These are phyloP conservation scores for Clostera curtula DNA, from an alignment of 2,888 invertebrate genomes.

Conservation along the genomic window DNA sequence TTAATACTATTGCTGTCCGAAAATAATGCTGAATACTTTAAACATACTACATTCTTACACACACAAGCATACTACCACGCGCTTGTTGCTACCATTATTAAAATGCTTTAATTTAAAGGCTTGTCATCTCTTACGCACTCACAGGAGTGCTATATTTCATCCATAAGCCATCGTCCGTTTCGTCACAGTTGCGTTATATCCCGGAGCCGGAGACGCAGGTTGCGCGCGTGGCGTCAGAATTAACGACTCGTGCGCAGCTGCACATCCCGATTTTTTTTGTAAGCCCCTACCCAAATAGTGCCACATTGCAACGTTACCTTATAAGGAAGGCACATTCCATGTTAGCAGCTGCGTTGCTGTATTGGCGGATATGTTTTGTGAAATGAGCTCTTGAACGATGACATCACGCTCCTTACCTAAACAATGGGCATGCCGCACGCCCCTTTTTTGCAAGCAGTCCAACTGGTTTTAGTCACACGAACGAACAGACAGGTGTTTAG, in stretches of 20 bases:
- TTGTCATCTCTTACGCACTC: no score
- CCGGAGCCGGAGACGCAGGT: conserved; percentile 14
- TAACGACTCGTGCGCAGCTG: conserved; percentile 34
- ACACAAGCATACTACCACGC: no score
- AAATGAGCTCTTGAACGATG: conserved; percentile 11
- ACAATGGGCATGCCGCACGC: conserved; percentile 17
- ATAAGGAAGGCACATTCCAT: conserved; percentile 6
- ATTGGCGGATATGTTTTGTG: conserved; percentile 1
- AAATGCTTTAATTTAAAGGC: no score
- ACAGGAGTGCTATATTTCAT: conserved; percentile 6
- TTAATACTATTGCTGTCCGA: no score
- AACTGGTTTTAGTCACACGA: conserved; percentile 17
- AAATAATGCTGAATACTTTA: no score
- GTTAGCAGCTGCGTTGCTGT: conserved; percentile 7
- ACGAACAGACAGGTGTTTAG: conserved; percentile 18
- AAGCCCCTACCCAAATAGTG: conserved; percentile 17
- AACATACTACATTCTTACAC: no score
- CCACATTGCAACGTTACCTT: conserved; percentile 6
- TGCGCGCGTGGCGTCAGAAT: conserved; percentile 35
- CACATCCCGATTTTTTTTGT: conserved; percentile 23
- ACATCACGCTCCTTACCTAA: conserved; percentile 14
- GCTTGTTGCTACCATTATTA: no score
- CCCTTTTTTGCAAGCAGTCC: conserved; percentile 22
- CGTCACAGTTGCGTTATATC: not conserved
- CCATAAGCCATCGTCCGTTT: conserved; percentile 5